These are phyloP conservation scores for Perdix hodgsoniae DNA, from an alignment of 2,797 vertebrate species.

Conservation along the genomic window DNA sequence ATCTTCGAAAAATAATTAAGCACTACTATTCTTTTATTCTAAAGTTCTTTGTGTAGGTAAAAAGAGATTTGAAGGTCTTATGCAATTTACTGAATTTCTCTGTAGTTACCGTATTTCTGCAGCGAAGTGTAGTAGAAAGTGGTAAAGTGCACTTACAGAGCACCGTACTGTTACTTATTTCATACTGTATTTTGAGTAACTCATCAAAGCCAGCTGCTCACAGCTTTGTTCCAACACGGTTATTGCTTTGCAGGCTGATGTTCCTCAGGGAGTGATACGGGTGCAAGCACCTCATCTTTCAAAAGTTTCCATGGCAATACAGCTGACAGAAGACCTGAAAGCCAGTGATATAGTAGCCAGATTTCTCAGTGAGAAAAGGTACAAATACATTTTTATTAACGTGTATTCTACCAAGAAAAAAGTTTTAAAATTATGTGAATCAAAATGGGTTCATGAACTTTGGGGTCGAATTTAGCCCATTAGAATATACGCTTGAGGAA, in stretches of 20 bases:
- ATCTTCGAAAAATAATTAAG: slow-evolving; percentile 77
- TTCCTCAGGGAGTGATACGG: slow-evolving; percentile 91
- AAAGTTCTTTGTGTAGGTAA: slow-evolving; percentile 66
- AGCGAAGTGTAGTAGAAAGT: slow-evolving; percentile 52
- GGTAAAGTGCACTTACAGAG: slow-evolving; percentile 67
- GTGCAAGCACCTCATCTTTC: slow-evolving; percentile 96
- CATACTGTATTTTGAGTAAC: slow-evolving; percentile 45
- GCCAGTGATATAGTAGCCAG: slow-evolving; percentile 91
- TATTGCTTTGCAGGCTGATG: slow-evolving; percentile 86
- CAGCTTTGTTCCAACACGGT: slow-evolving; percentile 78
- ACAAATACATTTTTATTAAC: slow-evolving; percentile 37
- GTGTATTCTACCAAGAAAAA: background rate
- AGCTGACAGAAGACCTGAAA: slow-evolving; percentile 93
- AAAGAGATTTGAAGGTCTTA: slow-evolving; percentile 64
- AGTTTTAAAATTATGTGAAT: background rate
- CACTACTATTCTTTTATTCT: slow-evolving; percentile 57
- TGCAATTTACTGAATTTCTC: slow-evolving; percentile 72
- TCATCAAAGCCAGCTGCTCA: slow-evolving; percentile 72
- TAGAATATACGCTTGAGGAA: background rate
- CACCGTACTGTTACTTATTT: slow-evolving; percentile 58
- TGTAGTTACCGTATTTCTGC: slow-evolving; percentile 63
- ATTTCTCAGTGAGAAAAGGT: slow-evolving; percentile 96
- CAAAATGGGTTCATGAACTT: background rate
- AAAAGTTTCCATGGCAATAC: slow-evolving; percentile 97
- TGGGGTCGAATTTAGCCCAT: background rate